phyloP scores from a whole-genome alignment of 1,140 invertebrate genomes.

The Ostrea denselamellosa region DNA sequence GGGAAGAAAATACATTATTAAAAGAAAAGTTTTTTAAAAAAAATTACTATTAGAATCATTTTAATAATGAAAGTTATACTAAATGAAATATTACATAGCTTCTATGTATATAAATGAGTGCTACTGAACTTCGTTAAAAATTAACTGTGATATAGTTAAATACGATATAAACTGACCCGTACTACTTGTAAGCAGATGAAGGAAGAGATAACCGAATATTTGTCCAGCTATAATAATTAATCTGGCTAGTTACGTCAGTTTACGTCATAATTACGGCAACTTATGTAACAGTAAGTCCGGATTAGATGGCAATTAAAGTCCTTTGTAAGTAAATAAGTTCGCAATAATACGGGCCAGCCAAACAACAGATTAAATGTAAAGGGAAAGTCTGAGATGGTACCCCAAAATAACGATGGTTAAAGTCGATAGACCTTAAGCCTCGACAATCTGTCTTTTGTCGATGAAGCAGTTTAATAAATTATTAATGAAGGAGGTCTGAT shows the following conservation, averaged over 20 bases:
- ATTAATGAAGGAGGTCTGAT: constrained; percentile 1
- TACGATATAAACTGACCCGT: no score
- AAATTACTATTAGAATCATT: no score
- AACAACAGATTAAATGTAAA: not conserved
- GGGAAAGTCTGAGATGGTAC: not conserved
- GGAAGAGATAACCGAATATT: not conserved
- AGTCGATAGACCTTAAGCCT: not conserved
- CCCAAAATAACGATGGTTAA: not conserved
- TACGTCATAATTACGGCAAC: not conserved
- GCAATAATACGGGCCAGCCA: no score
- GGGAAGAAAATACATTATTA: no score
- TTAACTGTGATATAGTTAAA: no score
- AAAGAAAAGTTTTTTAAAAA: no score
- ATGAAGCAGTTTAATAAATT: constrained; percentile 1
- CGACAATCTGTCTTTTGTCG: constrained; percentile 32
- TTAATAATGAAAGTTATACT: no score
- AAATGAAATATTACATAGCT: no score
- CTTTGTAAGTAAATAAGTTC: not conserved
- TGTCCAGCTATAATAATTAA: not conserved
- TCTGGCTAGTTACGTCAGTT: not conserved
- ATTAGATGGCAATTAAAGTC: no score
- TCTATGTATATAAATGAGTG: no score
- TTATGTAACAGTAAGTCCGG: not conserved
- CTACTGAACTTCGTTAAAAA: no score
- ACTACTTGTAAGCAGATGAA: not conserved